Percentiles rank a stretch among this genome's conserved stretches.
phyloP scores from a whole-genome alignment of 2,888 invertebrate species.

The Scrobipalpa costella region DNA sequence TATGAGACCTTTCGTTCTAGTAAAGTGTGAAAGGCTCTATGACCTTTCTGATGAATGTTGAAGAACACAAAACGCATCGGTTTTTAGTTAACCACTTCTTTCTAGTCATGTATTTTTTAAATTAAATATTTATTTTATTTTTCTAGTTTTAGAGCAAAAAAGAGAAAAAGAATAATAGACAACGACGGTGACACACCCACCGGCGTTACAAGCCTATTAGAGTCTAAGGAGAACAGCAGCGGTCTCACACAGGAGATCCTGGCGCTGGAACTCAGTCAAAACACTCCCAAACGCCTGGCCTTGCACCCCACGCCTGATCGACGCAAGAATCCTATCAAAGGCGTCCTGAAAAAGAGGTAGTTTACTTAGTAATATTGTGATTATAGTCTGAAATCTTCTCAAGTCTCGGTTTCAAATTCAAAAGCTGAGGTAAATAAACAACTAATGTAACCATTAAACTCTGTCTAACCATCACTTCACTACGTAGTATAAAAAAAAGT shows the following conservation, averaged over 20 bases:
- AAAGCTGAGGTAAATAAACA: too few relatives aligned
- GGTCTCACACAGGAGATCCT: constrained; percentile 87
- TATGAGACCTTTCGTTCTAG: too few relatives aligned
- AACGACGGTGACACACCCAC: constrained; percentile 72
- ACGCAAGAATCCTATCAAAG: constrained; percentile 77
- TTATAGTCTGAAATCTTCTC: neutral
- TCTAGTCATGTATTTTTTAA: too few relatives aligned
- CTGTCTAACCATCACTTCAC: too few relatives aligned
- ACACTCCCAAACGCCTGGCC: constrained; percentile 84
- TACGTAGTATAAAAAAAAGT: too few relatives aligned
- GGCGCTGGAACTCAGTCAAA: constrained; percentile 84
- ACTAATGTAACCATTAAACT: too few relatives aligned
- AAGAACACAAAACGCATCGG: too few relatives aligned
- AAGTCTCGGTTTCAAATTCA: neutral
- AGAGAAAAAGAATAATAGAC: constrained; percentile 81
- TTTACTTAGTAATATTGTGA: neutral
- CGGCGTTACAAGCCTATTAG: constrained; percentile 64
- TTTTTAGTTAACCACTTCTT: too few relatives aligned
- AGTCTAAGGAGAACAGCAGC: constrained; percentile 77
- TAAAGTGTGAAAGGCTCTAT: too few relatives aligned
- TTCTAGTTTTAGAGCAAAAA: constrained; percentile 77
- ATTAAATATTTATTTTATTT: constrained; percentile 25
- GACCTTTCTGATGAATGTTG: too few relatives aligned
- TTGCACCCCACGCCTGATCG: constrained; percentile 74
- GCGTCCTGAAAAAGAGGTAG: constrained; percentile 82